These are phyloP conservation scores for Pristionchus maxplancki DNA, from an alignment of 2,888 invertebrate genomes.

Conservation along the genomic window DNA sequence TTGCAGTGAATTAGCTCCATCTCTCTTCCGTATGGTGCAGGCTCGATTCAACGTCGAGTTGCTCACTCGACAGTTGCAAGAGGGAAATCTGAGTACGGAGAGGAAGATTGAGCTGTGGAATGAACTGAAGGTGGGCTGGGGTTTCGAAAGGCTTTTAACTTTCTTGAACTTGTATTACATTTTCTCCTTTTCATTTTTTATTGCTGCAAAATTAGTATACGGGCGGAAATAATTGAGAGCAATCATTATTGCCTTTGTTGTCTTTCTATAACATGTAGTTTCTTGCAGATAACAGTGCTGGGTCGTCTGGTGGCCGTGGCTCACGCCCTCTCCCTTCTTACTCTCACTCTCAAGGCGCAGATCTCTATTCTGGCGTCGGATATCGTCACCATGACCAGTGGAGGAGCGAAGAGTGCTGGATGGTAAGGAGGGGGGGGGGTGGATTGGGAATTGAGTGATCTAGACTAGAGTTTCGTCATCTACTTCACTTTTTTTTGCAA, in stretches of 20 bases:
- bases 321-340: slow-evolving; percentile 65
- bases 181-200: too few species aligned
- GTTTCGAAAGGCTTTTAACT: too few species aligned
- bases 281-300: slow-evolving; percentile 32
- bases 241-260: too few species aligned
- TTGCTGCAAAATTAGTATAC: too few species aligned
- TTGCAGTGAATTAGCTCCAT: slow-evolving; percentile 48
- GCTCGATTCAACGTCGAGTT: slow-evolving; percentile 62
- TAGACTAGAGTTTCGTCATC: too few species aligned
- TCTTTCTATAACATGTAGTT: too few species aligned
- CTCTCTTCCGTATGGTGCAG: slow-evolving; percentile 50
- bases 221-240: too few species aligned
- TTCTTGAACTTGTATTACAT: too few species aligned
- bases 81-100: slow-evolving; percentile 54
- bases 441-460: neutral
- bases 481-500: too few species aligned
- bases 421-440: neutral
- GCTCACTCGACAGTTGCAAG: slow-evolving; percentile 58
- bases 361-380: slow-evolving; percentile 69
- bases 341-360: slow-evolving; percentile 68
- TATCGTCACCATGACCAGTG: slow-evolving; percentile 59
- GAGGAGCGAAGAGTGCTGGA: slow-evolving; percentile 21
- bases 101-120: slow-evolving; percentile 64
- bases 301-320: slow-evolving; percentile 61
- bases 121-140: slow-evolving; percentile 59